Conservation (phyloP, 2,888 invertebrate genomes). For the Pyrrhosoma nymphula region DNA sequence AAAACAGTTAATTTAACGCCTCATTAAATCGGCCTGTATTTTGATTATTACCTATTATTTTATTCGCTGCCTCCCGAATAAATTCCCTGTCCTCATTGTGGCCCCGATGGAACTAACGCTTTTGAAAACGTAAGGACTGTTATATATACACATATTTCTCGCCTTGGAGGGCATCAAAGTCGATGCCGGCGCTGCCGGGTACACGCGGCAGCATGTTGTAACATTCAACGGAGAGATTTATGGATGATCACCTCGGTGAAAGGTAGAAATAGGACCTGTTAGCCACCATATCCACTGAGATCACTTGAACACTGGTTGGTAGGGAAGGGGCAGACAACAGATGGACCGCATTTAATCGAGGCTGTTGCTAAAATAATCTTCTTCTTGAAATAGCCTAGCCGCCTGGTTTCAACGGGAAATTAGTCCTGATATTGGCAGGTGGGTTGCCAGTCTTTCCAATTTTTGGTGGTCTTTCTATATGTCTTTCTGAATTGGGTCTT, state of each 20-base stretch:
- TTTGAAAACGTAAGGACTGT: neutral
- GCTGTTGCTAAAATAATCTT: neutral
- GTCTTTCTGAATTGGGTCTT: too few species aligned
- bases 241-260: neutral
- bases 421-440: too few species aligned
- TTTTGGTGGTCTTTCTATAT: too few species aligned
- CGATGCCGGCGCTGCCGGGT: neutral
- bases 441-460: too few species aligned
- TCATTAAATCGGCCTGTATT: too few species aligned
- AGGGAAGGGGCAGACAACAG: neutral
- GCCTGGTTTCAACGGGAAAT: too few species aligned
- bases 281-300: neutral
- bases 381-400: too few species aligned
- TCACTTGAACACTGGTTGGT: neutral
- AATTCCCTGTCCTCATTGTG: too few species aligned
- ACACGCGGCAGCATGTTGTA: neutral
- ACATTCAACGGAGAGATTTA: neutral
- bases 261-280: neutral
- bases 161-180: neutral
- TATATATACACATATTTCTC: neutral
- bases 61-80: too few species aligned
- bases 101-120: neutral
- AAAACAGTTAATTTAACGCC: too few species aligned
- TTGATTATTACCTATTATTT: too few species aligned
- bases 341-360: neutral